phyloP scores from a whole-genome alignment of 2,888 invertebrate species.

The Drosophila nigritarsus region DNA sequence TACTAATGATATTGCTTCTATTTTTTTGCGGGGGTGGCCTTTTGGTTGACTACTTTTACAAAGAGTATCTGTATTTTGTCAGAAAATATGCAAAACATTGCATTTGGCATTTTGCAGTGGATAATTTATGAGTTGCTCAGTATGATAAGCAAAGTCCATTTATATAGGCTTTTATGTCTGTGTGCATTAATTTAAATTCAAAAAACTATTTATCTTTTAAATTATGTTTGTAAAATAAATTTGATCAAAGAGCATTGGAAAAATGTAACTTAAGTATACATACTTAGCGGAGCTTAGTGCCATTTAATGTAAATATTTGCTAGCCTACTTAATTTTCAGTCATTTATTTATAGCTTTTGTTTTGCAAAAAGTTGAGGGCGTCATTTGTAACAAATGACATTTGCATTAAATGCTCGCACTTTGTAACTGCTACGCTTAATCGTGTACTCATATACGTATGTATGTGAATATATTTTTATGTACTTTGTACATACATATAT shows the following conservation, averaged over 20 bases:
- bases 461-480: constrained; percentile 6
- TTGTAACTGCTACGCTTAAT: constrained; percentile 43
- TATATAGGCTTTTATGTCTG: neutral
- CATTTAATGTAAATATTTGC: neutral
- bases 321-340: neutral
- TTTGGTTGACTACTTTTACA: constrained; percentile 1
- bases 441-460: constrained; percentile 13
- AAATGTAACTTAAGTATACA: neutral
- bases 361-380: constrained; percentile 41
- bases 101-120: constrained; percentile 1
- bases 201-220: neutral
- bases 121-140: constrained; percentile 4
- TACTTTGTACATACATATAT: neutral
- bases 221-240: neutral
- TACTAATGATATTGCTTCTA: constrained; percentile 67
- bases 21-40: neutral
- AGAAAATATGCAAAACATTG: constrained; percentile 6
- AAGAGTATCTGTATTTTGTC: constrained; percentile 9
- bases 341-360: neutral
- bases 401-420: constrained; percentile 64
- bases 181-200: neutral
- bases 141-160: neutral
- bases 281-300: neutral
- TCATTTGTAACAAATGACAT: constrained; percentile 72
- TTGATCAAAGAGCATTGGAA: neutral